Evolutionary conservation across 2,113 vertebrate species (phyloP).

Genomic region (Proteles cristata): DNA sequence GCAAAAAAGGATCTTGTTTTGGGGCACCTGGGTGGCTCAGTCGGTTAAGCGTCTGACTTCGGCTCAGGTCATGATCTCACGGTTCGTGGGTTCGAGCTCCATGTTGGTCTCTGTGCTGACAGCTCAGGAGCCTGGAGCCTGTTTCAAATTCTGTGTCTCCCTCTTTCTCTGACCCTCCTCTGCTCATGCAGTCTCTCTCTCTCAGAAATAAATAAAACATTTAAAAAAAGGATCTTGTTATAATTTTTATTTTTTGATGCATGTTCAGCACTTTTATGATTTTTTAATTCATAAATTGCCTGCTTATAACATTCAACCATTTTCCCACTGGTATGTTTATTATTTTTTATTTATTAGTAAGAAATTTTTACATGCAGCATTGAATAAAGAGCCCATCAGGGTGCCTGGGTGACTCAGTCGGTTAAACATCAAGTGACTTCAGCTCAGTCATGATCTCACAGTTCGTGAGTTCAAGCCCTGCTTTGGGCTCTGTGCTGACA

Average conservation of each 20-base stretch:
- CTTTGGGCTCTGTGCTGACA: not conserved
- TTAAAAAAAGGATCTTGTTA: not conserved
- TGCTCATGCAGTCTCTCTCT: too few species aligned
- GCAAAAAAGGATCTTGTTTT: not conserved
- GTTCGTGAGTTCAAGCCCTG: not conserved
- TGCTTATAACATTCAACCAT: not conserved
- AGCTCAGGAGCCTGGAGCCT: too few species aligned
- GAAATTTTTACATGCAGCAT: not conserved
- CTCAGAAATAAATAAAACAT: too few species aligned
- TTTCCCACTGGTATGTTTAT: not conserved
- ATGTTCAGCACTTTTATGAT: not conserved
- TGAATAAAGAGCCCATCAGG: not conserved
- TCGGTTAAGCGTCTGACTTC: too few species aligned
- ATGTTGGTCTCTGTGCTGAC: too few species aligned
- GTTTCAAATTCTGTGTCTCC: too few species aligned
- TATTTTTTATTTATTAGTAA: not conserved
- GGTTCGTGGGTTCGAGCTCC: too few species aligned
- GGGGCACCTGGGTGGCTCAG: too few species aligned
- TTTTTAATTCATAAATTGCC: not conserved
- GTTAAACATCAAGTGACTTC: not conserved
- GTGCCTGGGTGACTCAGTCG: rapidly evolving
- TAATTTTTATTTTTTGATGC: not conserved
- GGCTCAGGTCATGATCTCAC: too few species aligned
- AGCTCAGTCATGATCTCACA: not conserved
- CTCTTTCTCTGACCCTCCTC: too few species aligned